These are phyloP conservation scores for Troides oblongomaculatus DNA, from an alignment of 2,888 invertebrate species.

Conservation along the genomic window DNA sequence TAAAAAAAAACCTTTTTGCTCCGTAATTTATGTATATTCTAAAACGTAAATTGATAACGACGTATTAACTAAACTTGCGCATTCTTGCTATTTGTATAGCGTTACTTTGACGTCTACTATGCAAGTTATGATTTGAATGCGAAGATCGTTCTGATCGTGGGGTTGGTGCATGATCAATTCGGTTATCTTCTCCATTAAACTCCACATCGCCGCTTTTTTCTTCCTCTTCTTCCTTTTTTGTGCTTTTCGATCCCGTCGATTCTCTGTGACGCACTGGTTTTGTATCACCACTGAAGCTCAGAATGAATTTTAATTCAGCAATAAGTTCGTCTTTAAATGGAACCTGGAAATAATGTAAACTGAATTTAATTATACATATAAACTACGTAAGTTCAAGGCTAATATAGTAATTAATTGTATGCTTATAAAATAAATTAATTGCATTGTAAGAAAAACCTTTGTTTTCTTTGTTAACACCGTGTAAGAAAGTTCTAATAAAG, in stretches of 20 bases:
- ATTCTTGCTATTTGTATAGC: slow-evolving; percentile 65
- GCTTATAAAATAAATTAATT: no score
- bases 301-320: slow-evolving; percentile 86
- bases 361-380: background rate
- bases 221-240: slow-evolving; percentile 50
- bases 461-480: no score
- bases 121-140: slow-evolving; percentile 62
- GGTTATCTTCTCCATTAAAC: slow-evolving; percentile 43
- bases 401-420: no score
- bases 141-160: slow-evolving; percentile 60
- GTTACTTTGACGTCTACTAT: slow-evolving; percentile 68
- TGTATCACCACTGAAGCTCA: slow-evolving; percentile 84
- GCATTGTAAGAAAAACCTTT: no score
- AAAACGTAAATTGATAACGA: background rate
- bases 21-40: background rate
- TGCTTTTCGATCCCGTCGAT: slow-evolving; percentile 54
- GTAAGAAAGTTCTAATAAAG: no score
- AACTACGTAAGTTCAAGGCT: no score
- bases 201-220: slow-evolving; percentile 45
- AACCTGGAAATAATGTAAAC: slow-evolving; percentile 66
- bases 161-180: slow-evolving; percentile 51
- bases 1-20: background rate
- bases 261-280: slow-evolving; percentile 82
- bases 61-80: slow-evolving; percentile 58
- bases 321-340: slow-evolving; percentile 83